Conservation (phyloP, 1,140 invertebrate species). For the Ips nitidus region DNA sequence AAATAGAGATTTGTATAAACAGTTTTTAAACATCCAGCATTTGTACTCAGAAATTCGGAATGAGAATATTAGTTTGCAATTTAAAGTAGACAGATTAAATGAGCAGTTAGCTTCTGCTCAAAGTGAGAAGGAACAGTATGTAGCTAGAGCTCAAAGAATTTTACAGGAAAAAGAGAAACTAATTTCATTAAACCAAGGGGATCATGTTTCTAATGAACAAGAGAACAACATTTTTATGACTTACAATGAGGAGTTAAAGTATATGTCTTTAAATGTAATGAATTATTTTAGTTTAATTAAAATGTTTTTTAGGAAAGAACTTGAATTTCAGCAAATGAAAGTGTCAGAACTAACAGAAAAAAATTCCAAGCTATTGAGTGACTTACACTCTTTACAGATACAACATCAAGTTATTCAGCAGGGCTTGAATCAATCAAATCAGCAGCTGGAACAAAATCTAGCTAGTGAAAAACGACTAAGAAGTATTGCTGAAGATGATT, state of each 20-base stretch:
- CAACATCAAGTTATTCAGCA: constrained; percentile 47
- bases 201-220: constrained; percentile 29
- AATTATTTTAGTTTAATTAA: background rate
- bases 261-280: constrained; percentile 4
- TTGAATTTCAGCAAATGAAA: constrained; percentile 64
- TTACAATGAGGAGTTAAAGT: constrained; percentile 48
- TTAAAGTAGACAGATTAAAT: constrained; percentile 57
- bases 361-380: constrained; percentile 57
- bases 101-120: constrained; percentile 60
- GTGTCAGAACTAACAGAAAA: constrained; percentile 59
- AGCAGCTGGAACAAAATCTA: constrained; percentile 58
- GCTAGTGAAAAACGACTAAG: constrained; percentile 58
- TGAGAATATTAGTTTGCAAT: constrained; percentile 45
- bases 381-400: constrained; percentile 54
- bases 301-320: constrained; percentile 56
- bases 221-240: constrained; percentile 38
- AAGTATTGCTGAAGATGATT: constrained; percentile 63
- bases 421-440: constrained; percentile 38
- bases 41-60: constrained; percentile 46
- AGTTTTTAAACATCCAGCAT: constrained; percentile 52
- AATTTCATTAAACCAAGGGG: constrained; percentile 54
- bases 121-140: constrained; percentile 70
- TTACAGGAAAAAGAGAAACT: constrained; percentile 77
- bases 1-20: constrained; percentile 52
- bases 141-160: constrained; percentile 70